Conservation (phyloP, 2,113 vertebrate species). For the Euleptes europaea region DNA sequence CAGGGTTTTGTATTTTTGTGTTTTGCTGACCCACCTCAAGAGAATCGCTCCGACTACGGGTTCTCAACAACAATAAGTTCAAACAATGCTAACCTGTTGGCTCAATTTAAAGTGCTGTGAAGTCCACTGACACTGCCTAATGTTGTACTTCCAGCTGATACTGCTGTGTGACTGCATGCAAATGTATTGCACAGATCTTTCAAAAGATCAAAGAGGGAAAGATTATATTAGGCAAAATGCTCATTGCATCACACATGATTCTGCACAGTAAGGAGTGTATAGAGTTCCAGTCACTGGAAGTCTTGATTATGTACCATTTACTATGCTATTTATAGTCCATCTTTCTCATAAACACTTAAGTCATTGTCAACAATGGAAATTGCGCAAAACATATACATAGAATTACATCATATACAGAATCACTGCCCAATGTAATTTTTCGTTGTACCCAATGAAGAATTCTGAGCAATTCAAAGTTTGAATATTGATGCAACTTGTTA, state of each 20-base stretch:
- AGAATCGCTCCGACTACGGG: no score
- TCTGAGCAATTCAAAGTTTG: neutral
- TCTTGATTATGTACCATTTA: no score
- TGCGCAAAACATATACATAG: neutral
- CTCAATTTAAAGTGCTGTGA: neutral
- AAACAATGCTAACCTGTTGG: neutral
- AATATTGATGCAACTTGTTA: neutral
- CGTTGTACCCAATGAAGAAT: neutral
- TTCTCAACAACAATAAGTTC: no score
- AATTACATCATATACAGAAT: neutral
- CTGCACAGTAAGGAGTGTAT: neutral
- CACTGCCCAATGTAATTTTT: neutral
- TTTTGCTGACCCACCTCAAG: no score
- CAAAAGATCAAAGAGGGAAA: neutral
- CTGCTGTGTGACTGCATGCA: neutral
- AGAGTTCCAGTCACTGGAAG: neutral
- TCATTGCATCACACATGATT: neutral
- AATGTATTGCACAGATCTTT: neutral
- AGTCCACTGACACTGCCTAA: neutral
- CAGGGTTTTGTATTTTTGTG: no score
- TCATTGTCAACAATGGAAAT: neutral
- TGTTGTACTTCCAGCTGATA: neutral
- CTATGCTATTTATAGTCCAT: no score
- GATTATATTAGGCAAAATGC: neutral
- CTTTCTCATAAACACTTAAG: no score